These are phyloP conservation scores for Salminus brasiliensis DNA, from an alignment of 2,113 vertebrate genomes.

Conservation along the genomic window DNA sequence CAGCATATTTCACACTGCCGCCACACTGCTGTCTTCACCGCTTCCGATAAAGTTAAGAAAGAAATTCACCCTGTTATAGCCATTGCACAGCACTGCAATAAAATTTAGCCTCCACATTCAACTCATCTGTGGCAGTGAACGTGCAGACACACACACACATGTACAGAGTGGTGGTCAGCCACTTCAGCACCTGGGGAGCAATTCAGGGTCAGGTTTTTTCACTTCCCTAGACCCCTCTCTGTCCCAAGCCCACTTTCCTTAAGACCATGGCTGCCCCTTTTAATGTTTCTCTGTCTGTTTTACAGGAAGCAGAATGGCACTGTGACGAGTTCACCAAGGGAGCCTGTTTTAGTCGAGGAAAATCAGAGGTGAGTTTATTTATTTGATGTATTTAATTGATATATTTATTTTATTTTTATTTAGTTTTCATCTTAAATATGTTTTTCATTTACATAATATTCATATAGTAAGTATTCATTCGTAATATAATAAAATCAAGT, in stretches of 20 bases:
- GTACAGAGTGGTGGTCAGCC: too few species aligned
- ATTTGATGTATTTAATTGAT: too few species aligned
- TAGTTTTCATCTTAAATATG: background rate
- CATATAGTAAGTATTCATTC: background rate
- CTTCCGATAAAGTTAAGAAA: background rate
- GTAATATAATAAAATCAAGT: background rate
- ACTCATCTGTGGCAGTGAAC: too few species aligned
- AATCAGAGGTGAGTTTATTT: slow-evolving; percentile 87
- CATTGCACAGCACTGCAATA: too few species aligned
- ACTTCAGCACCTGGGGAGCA: too few species aligned
- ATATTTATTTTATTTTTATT: background rate
- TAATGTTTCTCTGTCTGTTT: background rate
- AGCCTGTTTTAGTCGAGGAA: slow-evolving; percentile 95
- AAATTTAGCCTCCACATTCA: too few species aligned
- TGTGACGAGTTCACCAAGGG: slow-evolving; percentile 93
- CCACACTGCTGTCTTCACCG: background rate
- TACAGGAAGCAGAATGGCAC: slow-evolving; percentile 83
- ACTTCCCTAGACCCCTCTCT: too few species aligned
- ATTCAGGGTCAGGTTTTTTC: too few species aligned
- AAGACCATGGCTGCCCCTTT: too few species aligned
- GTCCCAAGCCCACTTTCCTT: too few species aligned
- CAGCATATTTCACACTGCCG: background rate
- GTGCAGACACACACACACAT: too few species aligned
- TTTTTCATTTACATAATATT: background rate
- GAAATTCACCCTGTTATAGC: too few species aligned